A percentile compares a stretch with the other conserved stretches of the same genome.
Evolutionary conservation across 2,888 invertebrate species (phyloP).

Genomic region (Drosophila anceps): DNA sequence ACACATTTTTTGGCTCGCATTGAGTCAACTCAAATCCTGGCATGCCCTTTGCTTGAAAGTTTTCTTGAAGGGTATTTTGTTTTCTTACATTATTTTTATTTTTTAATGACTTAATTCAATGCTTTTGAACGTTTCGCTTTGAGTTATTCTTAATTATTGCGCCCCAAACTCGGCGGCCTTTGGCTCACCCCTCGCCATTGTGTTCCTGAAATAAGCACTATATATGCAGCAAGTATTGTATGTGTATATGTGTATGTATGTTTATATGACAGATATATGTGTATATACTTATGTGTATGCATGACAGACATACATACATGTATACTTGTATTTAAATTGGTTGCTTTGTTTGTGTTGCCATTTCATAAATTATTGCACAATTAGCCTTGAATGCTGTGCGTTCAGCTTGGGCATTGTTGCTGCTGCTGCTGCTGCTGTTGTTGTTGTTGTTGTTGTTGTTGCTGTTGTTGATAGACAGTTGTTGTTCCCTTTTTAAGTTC

Average conservation of each 20-base stretch:
- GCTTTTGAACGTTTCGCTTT: constrained; percentile 20
- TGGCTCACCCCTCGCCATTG: neutral
- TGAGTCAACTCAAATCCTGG: neutral
- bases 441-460: constrained; percentile 30
- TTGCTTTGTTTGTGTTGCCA: constrained; percentile 49
- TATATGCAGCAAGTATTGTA: neutral
- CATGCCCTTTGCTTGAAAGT: neutral
- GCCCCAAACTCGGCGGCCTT: constrained; percentile 2
- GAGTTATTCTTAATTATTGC: constrained; percentile 29
- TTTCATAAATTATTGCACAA: constrained; percentile 74
- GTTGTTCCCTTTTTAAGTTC: constrained; percentile 53
- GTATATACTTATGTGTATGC: constrained; percentile 1
- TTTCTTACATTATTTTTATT: neutral
- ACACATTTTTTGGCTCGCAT: neutral
- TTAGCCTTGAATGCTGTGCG: constrained; percentile 64
- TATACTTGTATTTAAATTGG: constrained; percentile 38
- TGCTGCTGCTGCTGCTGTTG: too few relatives aligned
- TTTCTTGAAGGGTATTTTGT: neutral
- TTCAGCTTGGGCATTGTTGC: constrained; percentile 20
- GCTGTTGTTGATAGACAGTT: constrained; percentile 23
- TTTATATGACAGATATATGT: neutral
- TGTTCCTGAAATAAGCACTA: constrained; percentile 4
- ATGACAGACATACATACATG: constrained; percentile 14
- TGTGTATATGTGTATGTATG: neutral
- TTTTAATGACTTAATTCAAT: constrained; percentile 29